Conservation (phyloP, 2,113 vertebrate species). For the Arvicanthis niloticus region DNA sequence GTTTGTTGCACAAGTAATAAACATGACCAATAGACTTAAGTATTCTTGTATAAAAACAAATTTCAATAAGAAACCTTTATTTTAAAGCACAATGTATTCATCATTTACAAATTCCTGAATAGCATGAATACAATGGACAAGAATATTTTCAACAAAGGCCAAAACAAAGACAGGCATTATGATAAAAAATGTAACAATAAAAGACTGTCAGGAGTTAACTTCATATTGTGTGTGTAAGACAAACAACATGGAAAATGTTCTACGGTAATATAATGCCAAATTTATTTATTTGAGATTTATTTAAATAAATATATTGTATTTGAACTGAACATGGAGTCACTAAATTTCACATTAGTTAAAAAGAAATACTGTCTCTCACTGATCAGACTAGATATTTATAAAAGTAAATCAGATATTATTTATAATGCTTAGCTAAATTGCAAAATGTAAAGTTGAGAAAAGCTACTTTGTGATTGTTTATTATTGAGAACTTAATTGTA, state of each 20-base stretch:
- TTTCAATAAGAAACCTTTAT: not conserved
- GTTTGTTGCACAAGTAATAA: not conserved
- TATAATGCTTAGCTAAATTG: not conserved
- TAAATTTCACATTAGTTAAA: not conserved
- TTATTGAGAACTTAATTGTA: not conserved
- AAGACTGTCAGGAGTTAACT: not conserved
- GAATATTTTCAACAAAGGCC: not conserved
- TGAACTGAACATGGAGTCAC: not conserved
- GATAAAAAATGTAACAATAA: not conserved
- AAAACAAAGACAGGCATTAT: not conserved
- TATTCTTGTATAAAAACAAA: not conserved
- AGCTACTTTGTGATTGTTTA: too few relatives aligned
- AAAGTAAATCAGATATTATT: not conserved
- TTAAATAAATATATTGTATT: not conserved
- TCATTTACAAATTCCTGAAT: not conserved
- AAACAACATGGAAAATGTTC: not conserved
- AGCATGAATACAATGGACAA: not conserved
- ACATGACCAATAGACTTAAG: not conserved
- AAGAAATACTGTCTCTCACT: not conserved
- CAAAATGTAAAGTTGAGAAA: not conserved
- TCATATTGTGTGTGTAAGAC: not conserved
- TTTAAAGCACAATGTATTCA: not conserved
- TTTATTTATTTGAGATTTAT: not conserved
- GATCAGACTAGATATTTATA: not conserved
- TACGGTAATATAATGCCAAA: not conserved